phyloP scores from a whole-genome alignment of 2,888 invertebrate species.

The Allacma fusca region DNA sequence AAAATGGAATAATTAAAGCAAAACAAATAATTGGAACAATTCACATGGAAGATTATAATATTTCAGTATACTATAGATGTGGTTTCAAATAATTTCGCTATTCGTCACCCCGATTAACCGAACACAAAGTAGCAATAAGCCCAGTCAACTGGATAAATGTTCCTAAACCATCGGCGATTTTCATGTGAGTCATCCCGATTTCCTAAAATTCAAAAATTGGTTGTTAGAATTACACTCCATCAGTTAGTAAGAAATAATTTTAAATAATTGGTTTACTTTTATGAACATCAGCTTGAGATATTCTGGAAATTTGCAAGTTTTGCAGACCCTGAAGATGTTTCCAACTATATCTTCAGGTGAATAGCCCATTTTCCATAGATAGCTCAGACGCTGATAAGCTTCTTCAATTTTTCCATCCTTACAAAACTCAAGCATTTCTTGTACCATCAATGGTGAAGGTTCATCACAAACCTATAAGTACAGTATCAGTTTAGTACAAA shows the following conservation, averaged over 20 bases:
- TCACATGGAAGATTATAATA: too few relatives aligned
- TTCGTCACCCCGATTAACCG: slow-evolving; percentile 32
- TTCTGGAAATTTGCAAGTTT: slow-evolving; percentile 83
- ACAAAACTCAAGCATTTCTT: slow-evolving; percentile 89
- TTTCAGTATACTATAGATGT: too few relatives aligned
- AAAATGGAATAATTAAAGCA: too few relatives aligned
- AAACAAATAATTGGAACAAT: too few relatives aligned
- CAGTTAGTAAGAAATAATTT: slow-evolving; percentile 26
- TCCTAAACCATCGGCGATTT: slow-evolving; percentile 86
- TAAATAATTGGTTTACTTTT: slow-evolving; percentile 68
- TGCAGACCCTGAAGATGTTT: slow-evolving; percentile 93
- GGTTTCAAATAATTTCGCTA: slow-evolving; percentile 1
- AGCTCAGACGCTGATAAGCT: slow-evolving; percentile 85
- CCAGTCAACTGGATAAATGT: slow-evolving; percentile 91
- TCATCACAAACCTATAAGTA: slow-evolving; percentile 88
- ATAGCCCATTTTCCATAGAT: slow-evolving; percentile 93
- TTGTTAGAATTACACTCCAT: too few relatives aligned
- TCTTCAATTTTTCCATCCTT: slow-evolving; percentile 80
- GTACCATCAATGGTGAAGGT: slow-evolving; percentile 90
- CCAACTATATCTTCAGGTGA: slow-evolving; percentile 96
- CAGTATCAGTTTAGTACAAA: background rate
- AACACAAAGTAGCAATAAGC: slow-evolving; percentile 79
- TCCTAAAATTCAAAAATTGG: slow-evolving; percentile 70
- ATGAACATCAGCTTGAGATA: slow-evolving; percentile 83
- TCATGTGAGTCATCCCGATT: slow-evolving; percentile 89